These are phyloP conservation scores for Timandra comae DNA, from an alignment of 2,888 invertebrate genomes.

Conservation along the genomic window DNA sequence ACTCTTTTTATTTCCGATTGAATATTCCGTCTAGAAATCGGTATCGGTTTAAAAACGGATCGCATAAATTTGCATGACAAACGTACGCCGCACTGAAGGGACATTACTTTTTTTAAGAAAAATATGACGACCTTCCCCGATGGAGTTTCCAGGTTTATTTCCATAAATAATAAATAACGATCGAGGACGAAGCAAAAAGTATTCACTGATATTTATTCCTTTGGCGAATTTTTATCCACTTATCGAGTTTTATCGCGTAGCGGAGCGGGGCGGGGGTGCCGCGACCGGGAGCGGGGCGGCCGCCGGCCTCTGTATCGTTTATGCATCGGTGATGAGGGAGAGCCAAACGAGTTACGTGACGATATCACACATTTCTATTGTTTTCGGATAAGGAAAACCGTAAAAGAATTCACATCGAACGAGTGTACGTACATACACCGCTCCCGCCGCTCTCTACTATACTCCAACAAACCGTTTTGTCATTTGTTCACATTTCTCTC, in stretches of 20 bases:
- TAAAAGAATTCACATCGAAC: too few species aligned
- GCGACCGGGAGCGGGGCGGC: conserved; percentile 1
- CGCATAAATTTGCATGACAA: conserved; percentile 74
- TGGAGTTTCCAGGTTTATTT: conserved; percentile 70
- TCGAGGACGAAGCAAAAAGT: conserved; percentile 64
- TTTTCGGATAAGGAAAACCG: too few species aligned
- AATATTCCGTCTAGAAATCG: conserved; percentile 67
- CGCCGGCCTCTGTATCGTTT: conserved; percentile 15
- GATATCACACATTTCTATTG: too few species aligned
- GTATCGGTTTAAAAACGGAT: conserved; percentile 68
- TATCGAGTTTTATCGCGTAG: conserved; percentile 46
- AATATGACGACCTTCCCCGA: conserved; percentile 70
- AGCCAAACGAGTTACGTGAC: too few species aligned
- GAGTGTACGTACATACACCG: too few species aligned
- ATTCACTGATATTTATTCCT: conserved; percentile 66
- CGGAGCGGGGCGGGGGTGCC: conserved; percentile 14
- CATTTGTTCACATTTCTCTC: too few species aligned
- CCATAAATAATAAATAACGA: conserved; percentile 76
- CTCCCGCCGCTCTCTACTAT: too few species aligned
- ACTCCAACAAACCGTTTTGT: too few species aligned
- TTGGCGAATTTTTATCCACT: conserved; percentile 66
- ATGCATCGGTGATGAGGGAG: conserved; percentile 9
- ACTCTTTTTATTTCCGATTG: conserved; percentile 49
- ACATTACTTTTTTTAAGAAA: conserved; percentile 71
- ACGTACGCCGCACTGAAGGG: conserved; percentile 51